phyloP scores from a whole-genome alignment of 2,888 invertebrate genomes.

The Meliscaeva auricollis region DNA sequence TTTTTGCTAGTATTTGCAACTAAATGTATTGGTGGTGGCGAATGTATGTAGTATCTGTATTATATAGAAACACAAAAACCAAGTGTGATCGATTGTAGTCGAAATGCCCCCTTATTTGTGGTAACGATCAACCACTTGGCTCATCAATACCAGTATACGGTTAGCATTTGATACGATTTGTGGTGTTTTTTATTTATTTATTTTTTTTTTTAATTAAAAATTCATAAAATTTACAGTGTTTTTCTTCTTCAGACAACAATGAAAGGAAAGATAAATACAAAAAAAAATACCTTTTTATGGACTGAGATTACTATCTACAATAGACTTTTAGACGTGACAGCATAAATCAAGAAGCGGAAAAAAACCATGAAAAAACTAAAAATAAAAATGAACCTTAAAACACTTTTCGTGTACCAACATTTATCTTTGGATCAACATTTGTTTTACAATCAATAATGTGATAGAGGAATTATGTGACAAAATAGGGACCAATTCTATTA shows the following conservation, averaged over 20 bases:
- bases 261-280: constrained; percentile 33
- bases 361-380: constrained; percentile 5
- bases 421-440: constrained; percentile 16
- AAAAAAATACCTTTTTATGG: constrained; percentile 3
- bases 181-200: constrained; percentile 33
- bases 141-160: constrained; percentile 71
- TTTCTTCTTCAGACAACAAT: background rate
- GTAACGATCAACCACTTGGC: constrained; percentile 64
- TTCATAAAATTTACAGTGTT: constrained; percentile 24
- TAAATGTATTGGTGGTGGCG: constrained; percentile 20
- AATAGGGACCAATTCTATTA: no score
- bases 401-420: constrained; percentile 27
- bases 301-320: background rate
- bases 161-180: constrained; percentile 66
- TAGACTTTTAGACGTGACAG: background rate
- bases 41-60: background rate
- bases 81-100: constrained; percentile 65
- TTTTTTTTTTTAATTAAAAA: constrained; percentile 27
- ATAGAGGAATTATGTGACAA: constrained; percentile 19
- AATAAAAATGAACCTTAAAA: constrained; percentile 21
- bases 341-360: constrained; percentile 25
- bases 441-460: constrained; percentile 65
- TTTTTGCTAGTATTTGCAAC: constrained; percentile 31
- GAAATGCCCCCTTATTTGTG: constrained; percentile 56
- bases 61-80: background rate